phyloP scores from a whole-genome alignment of 2,113 vertebrate species.

The Sander lucioperca region DNA sequence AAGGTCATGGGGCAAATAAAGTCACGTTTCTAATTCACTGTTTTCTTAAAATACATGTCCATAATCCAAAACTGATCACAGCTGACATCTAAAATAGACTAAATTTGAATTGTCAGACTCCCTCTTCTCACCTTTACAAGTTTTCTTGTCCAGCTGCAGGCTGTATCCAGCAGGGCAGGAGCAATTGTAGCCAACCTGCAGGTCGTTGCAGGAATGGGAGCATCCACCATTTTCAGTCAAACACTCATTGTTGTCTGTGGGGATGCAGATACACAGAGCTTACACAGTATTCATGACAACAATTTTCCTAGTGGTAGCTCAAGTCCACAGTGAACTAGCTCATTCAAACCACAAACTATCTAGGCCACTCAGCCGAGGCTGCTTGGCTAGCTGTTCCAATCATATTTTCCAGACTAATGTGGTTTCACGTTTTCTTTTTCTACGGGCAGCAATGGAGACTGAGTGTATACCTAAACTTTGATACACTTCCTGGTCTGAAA shows the following conservation, averaged over 20 bases:
- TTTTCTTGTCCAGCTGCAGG: slow-evolving; percentile 75
- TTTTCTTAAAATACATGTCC: background rate
- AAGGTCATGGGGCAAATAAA: background rate
- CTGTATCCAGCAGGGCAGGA: slow-evolving; percentile 86
- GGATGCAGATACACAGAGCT: slow-evolving; percentile 8
- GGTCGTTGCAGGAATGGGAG: slow-evolving; percentile 86
- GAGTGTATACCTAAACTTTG: background rate
- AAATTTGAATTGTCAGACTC: background rate
- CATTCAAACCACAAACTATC: slow-evolving; percentile 51
- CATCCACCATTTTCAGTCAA: slow-evolving; percentile 85
- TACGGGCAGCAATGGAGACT: background rate
- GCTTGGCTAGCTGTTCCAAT: slow-evolving; percentile 3
- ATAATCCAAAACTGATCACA: background rate
- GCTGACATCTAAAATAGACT: background rate
- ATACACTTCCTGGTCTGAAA: background rate
- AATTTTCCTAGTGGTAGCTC: slow-evolving; percentile 33
- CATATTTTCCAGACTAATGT: slow-evolving; percentile 48
- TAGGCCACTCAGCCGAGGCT: background rate
- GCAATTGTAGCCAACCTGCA: slow-evolving; percentile 88
- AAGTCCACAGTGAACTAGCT: background rate
- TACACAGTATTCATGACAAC: background rate
- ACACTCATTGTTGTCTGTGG: slow-evolving; percentile 88
- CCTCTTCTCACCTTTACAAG: slow-evolving; percentile 86
- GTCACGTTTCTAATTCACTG: background rate
- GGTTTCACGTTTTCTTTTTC: slow-evolving; percentile 2